These are phyloP conservation scores for Zaprionus tsacasi DNA, from an alignment of 1,140 invertebrate species.

Conservation along the genomic window DNA sequence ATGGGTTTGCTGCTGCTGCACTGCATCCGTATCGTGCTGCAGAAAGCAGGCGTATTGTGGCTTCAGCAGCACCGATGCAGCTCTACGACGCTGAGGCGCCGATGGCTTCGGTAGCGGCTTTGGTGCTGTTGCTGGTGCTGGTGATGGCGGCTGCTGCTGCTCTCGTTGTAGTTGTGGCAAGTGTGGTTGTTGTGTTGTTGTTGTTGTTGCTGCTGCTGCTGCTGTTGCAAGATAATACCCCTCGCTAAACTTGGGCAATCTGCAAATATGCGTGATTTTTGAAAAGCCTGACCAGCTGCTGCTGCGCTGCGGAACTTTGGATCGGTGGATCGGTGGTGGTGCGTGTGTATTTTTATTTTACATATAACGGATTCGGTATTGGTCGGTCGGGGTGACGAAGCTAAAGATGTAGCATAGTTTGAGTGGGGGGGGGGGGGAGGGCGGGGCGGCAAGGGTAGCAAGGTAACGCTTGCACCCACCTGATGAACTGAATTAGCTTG, in stretches of 20 bases:
- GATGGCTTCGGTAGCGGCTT: conserved; percentile 30
- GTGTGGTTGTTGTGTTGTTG: conserved; percentile 32
- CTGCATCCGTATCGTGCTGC: conserved; percentile 58
- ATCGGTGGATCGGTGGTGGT: neutral
- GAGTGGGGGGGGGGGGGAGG: neutral
- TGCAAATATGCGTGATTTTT: conserved; percentile 77
- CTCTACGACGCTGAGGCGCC: conserved; percentile 55
- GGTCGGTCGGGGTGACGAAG: neutral
- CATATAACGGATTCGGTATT: neutral
- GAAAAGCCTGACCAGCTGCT: conserved; percentile 49
- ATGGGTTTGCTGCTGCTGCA: conserved; percentile 14
- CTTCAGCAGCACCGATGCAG: conserved; percentile 69
- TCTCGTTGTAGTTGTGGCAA: conserved; percentile 25
- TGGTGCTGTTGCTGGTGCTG: no score
- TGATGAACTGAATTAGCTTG: conserved; percentile 69
- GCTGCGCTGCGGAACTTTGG: conserved; percentile 25
- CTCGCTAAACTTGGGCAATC: conserved; percentile 83
- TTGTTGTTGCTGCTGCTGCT: conserved; percentile 48
- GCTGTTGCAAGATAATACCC: conserved; percentile 81
- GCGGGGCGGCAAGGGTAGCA: neutral
- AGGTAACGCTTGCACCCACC: conserved; percentile 57
- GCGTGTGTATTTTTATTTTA: neutral
- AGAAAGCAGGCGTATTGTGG: conserved; percentile 80
- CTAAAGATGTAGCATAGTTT: conserved; percentile 27
- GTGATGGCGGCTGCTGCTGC: conserved; percentile 20